Base-by-base conservation (phyloP, 1,140 invertebrate genomes). In the Manduca sexta region DNA sequence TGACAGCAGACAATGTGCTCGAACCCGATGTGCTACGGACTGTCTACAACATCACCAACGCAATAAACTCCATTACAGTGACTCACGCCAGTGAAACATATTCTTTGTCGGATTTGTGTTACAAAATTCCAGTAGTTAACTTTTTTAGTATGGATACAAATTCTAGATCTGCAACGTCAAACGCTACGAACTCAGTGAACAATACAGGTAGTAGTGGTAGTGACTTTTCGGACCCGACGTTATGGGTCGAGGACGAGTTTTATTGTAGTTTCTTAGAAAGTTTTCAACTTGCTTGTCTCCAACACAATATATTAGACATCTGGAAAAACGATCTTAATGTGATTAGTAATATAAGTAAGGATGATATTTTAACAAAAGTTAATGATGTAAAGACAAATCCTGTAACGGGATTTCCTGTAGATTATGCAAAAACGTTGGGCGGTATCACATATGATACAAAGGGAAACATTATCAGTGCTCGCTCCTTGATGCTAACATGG, bases 251-350 rank as follows among this genome's bases (percentile, higher is more conserved):
- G 50, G 61, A 80, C 42, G 68, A 85, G 2, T 58, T 89, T 33
- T 92, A 91, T 64, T 92, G 91, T 69, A 60, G 67, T 38, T 74
- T 92, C 49, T 54, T 91, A 12, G 77, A 89, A 46, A 88, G 60
- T 39, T 86, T 92, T 52, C 82, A 88, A 31, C 78, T 73, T 40
- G 86, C 83, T 30, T 94, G 93, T 64, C 84, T 90, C 34, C 68
- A 91, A 49, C 77, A 87, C 52, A 93, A 90, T 78, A 86, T 94
- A 53, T 73, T 93, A 40, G 92, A 94, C 66, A 79, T 94, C 50
- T 94, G 92, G 92, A 84, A 89, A 17, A 92, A 88, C 65, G 83
- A 92, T 69, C 69, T 74, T 26, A 74, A 77, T 12, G 46, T 81
- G 37, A 90, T 93, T 34, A 66, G 69, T 10, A 83, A 81, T 34